Base-by-base conservation (phyloP, 2,797 vertebrate species). In the Spinibarbus caldwelli region DNA sequence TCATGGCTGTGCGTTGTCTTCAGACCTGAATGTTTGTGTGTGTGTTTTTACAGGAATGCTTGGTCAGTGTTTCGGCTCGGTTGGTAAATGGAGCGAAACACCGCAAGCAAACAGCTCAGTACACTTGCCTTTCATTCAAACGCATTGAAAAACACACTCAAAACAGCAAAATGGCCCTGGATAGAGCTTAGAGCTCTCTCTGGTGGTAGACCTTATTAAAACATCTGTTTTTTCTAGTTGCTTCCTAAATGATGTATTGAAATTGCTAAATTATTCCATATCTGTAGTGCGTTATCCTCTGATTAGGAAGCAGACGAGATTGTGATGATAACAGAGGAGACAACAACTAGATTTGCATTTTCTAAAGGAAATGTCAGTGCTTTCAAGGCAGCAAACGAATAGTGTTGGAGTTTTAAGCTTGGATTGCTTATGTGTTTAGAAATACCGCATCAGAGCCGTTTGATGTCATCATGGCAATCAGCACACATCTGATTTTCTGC, bases 131-230 rank as follows among this genome's bases (percentile, higher is more conserved):
- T 71, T 85, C 78, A 84, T 78, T 86, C 78, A 86, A 59, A 82
- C n/a, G 45, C 71, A 77, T 64, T 85, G 70, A 79, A 64, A 86
- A 54, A 77, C 70, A 82, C 66, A 82, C 14, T 52, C 29, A 36
- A 23, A 80, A 78, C 66, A 81, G 54, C 41, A 82, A 31, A 57
- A 71, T 57, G 34, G 36, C 66, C 34, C 31, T 79, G 83, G 15
- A 59, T 78, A 87, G 83, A 82, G 64, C n/a, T 87, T 76, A 73
- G 79, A 90, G 89, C 87, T 84, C 89, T 87, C 84, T 85, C 87
- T 87, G 54, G 80, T 87, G 89, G 86, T 43, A 78, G 45, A 47
- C 38, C 9, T 11, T 66, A 59, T 70, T 78, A n/a, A 57, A 71
- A 57, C 66, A 71, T 66, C 54, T 41, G 68, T 72, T 75, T 49